Base-by-base conservation (phyloP, 2,888 invertebrate genomes). In the Drosophila mettleri region DNA sequence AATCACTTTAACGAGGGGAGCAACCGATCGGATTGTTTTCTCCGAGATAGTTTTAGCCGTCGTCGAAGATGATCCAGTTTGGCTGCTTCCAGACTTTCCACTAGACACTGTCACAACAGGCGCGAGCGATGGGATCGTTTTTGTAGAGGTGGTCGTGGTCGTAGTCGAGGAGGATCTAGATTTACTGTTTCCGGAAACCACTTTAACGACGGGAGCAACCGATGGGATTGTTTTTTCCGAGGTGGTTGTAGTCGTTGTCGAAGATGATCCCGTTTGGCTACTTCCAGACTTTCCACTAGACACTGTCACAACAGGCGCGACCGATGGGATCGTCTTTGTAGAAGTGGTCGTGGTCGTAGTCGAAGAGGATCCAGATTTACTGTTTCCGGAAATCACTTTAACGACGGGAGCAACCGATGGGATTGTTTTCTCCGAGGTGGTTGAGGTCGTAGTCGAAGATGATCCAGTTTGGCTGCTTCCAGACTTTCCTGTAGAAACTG, bases 161-260 rank as follows among this genome's bases (percentile, higher is more conserved):
- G 8, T 36, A 0, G 36, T 36, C 2, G 36, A 65, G 10, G 53
- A 29, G 29, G 29, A 49, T 7, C 60, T 54, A 8, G 36, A 33
- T 2, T 34, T 33, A 20, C 46, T 45, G 10, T 34, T n/a, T 34
- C 34, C 51, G 0, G 20, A 14, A 29, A 29, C 29, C 29, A 29
- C 29, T 34, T 34, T n/a, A 4, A 14, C 34, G 4, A 20, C 31
- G 1, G 51, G 65, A 0, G 39, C 38, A 2, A 20, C 45, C 0
- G 34, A 9, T 8, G 59, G 7, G 4, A 7, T 20, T 12, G 54
- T 49, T 3, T 49, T 2, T 3, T 52, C 22, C 0, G 38, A 31
- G 2, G 38, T 16, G 7, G 52, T 54, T 3, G 68, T 59, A 0
- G 58, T 64, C 7, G 59, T 59, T 10, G 57, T 63, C 2, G 29